Conservation (phyloP, 2,888 invertebrate species). For the Tupiocoris notatus region DNA sequence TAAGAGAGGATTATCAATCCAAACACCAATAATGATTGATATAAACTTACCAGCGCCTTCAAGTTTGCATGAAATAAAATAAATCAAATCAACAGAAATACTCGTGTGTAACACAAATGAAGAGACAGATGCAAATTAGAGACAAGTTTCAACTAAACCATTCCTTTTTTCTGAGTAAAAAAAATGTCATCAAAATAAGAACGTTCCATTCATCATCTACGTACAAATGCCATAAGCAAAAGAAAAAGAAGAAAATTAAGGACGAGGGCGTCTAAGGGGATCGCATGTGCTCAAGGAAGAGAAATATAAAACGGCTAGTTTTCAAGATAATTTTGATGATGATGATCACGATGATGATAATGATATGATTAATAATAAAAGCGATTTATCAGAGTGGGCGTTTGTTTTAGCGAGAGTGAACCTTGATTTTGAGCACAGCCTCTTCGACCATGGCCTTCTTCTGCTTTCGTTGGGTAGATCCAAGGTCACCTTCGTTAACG, state of each 20-base stretch:
- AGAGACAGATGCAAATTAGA: background rate
- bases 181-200: background rate
- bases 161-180: background rate
- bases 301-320: background rate
- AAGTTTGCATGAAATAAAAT: slow-evolving; percentile 42
- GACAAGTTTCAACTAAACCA: background rate
- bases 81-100: background rate
- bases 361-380: background rate
- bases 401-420: slow-evolving; percentile 23
- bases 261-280: background rate
- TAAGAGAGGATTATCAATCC: no score
- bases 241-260: background rate
- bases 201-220: background rate
- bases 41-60: slow-evolving; percentile 55
- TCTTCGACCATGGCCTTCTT: slow-evolving; percentile 88
- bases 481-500: slow-evolving; percentile 74
- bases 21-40: background rate
- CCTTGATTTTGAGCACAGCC: slow-evolving; percentile 83
- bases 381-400: slow-evolving; percentile 10
- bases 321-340: background rate
- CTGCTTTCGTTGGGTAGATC: slow-evolving; percentile 68
- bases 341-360: background rate
- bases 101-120: background rate
- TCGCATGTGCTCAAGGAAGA: background rate
- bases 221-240: background rate